Evolutionary conservation across 64 coral and sea anemone species (phyloP).

Genomic region (Dendronephthya gigantea): DNA sequence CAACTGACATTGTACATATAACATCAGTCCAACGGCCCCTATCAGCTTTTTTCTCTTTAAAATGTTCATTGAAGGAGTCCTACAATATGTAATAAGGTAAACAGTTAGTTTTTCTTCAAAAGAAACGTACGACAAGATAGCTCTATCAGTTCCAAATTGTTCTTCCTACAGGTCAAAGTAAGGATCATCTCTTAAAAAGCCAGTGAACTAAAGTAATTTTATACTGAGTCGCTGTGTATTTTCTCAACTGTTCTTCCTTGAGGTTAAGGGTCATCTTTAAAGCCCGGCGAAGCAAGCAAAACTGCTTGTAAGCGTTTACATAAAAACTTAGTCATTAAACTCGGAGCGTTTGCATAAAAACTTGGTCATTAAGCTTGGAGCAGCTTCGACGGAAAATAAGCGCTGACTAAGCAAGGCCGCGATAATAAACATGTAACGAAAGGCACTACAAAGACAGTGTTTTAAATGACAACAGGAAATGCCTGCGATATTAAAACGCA

Average conservation of each 20-base stretch:
- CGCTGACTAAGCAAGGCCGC: neutral
- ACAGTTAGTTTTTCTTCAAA: neutral
- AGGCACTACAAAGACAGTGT: neutral
- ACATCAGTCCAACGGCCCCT: neutral
- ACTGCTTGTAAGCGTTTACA: no score
- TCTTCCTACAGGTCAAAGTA: no score
- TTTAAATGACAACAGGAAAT: neutral
- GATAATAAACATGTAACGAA: neutral
- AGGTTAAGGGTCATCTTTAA: no score
- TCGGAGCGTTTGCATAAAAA: no score
- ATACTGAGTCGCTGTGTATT: no score
- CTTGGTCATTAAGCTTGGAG: no score
- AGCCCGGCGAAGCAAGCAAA: no score
- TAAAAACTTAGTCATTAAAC: no score
- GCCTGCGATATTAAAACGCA: neutral
- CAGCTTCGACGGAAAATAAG: neutral
- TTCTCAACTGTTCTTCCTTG: no score
- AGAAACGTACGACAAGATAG: neutral
- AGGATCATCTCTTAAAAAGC: no score
- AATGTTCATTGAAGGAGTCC: neutral
- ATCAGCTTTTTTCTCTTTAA: neutral
- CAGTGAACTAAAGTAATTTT: no score
- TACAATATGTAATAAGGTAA: neutral
- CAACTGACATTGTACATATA: neutral
- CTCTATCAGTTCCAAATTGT: no score